Conservation (phyloP, 2,113 vertebrate species). For the Nycticorax nycticorax region DNA sequence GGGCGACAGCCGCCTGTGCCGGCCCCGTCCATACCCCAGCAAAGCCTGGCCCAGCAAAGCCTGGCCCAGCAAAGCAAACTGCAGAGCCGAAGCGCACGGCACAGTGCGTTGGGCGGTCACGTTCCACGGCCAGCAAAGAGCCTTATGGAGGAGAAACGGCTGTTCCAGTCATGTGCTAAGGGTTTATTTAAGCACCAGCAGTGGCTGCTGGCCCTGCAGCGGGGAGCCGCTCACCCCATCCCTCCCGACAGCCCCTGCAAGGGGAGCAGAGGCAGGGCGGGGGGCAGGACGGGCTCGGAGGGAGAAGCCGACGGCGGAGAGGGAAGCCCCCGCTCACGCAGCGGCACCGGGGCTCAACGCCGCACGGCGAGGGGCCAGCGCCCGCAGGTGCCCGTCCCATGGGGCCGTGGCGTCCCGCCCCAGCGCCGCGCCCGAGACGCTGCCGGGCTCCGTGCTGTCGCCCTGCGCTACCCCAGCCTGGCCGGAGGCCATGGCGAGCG, state of each 20-base stretch:
- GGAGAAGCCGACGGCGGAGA: background rate
- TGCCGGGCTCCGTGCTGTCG: background rate
- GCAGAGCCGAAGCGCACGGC: too few species aligned
- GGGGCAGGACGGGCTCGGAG: background rate
- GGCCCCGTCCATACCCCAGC: too few species aligned
- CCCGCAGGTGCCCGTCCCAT: rapidly evolving
- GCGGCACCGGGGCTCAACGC: background rate
- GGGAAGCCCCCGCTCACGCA: background rate
- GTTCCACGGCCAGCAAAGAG: too few species aligned
- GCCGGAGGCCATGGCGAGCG: rapidly evolving
- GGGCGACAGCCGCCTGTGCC: too few species aligned
- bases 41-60: too few species aligned
- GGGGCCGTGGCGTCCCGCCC: background rate
- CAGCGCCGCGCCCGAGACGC: background rate
- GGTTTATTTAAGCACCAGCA: too few species aligned
- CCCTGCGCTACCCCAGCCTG: background rate
- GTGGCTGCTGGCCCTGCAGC: background rate
- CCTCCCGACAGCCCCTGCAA: background rate
- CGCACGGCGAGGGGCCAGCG: background rate
- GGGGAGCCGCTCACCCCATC: background rate
- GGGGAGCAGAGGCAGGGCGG: background rate
- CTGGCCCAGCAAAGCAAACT: too few species aligned
- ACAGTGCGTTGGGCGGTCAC: too few species aligned
- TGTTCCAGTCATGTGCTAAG: too few species aligned
- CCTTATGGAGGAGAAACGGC: too few species aligned